Base-by-base conservation (phyloP, 1,140 invertebrate species). In the Heterodera carotae region DNA sequence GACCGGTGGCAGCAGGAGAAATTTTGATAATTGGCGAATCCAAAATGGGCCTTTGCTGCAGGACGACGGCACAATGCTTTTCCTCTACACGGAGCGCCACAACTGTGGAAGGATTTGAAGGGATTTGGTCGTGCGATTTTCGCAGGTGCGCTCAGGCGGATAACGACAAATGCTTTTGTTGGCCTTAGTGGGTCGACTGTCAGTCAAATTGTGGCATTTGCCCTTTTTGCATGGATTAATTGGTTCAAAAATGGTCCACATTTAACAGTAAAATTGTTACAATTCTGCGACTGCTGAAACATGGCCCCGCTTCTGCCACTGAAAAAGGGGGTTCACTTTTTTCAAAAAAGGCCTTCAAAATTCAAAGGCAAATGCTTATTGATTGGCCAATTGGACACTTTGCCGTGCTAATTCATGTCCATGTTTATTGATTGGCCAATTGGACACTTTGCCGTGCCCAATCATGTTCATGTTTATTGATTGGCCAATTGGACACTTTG, bases 21-120 rank as follows among this genome's bases (percentile, higher is more conserved):
- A 66, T 66, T 29, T 34, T 29, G 33, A 66, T 66, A 27, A 66
- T 34, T 2, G 62, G 62, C 29, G 62, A 66, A 22, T 66, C 29
- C 29, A 66, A 29, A 12, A 7, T 4, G 29, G 27, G 8, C 29
- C 62, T 29, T 66, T n/a, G 62, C 22, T 56, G 48, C 15, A 18
- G 48, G 22, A 56, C 48, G 22, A 56, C 22, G 48, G 48, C 62
- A 66, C 27, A 34, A 12, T 66, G 62, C 62, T 34, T 34, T 7
- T 66, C 33, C 48, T 22, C 62, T 27, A 66, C 29, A 1, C 62
- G 62, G 12, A n/a, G n/a, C n/a, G 25, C 10, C 6, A 29, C 12
- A 25, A 22, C 29, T 66, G 62, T 12, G 6, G 62, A 10, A 66
- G 25, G 12, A 27, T 31, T 66, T 29, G 62, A 1, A 2, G 27